Base-by-base conservation (phyloP, 2,113 vertebrate species). In the Pelusios castaneus region DNA sequence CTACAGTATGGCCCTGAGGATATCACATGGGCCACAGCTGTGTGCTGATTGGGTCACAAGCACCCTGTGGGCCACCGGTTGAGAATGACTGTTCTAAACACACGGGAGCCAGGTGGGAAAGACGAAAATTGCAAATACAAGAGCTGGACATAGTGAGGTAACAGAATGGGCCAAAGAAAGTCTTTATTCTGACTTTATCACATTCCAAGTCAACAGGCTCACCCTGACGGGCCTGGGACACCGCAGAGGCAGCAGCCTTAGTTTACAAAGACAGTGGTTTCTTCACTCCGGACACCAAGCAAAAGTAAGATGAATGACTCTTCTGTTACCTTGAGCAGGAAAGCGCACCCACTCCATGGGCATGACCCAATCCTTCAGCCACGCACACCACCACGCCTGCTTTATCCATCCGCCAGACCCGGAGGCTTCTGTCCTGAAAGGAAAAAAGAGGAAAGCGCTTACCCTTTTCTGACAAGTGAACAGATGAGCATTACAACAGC, bases 311-410 rank as follows among this genome's bases (percentile, higher is more conserved):
- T 17, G 55, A 7, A 27, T 14, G 19, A 11, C 4, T 34, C 21
- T 1, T 38, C 82, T 0, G 3, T 95, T 98, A 99, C 99, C 99
- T 99, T 79, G 99, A 99, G 94, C 99, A 99, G 90, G 98, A 95
- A 78, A 99, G 87, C 2, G 99, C 97, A 1, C 99, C 99, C 22
- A 99, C 98, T 0, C 98, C 98, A 1, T 99, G 99, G 0, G 99
- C 95, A 27, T 99, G 99, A 31, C 99, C 98, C 8, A 96, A 85
- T 5, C 99, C 99, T 63, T 98, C 98, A 4, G 99, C 99, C 55
- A 99, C 98, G 27, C 99, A 99, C 43, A 9, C 24, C 80, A 99
- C 99, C 79, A 80, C 91, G 41, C 99, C 98, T 1, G 92, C 95
- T 11, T 93, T 95, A 90, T 96, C 97, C 99, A 99, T 99, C 84